These are phyloP conservation scores for Frankliniella intonsa DNA, from an alignment of 2,888 invertebrate genomes.

Conservation along the genomic window DNA sequence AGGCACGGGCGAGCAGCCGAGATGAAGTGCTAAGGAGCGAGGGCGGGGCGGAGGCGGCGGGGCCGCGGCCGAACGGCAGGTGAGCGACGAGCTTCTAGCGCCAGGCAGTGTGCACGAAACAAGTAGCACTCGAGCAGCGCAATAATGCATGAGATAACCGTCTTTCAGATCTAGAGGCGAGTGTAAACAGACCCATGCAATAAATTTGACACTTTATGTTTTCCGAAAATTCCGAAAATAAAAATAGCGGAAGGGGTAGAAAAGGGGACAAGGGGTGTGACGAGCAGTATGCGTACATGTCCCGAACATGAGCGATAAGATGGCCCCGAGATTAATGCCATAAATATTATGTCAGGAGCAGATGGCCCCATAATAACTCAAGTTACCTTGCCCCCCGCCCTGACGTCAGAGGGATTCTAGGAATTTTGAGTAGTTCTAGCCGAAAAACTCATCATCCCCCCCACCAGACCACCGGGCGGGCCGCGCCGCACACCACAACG, in stretches of 20 bases:
- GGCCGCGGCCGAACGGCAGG: not conserved
- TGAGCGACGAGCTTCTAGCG: not conserved
- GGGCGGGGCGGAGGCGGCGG: not conserved
- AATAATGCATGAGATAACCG: too few relatives aligned
- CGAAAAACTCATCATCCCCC: not conserved
- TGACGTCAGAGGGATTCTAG: not conserved
- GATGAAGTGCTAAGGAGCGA: not conserved
- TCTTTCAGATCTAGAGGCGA: too few relatives aligned
- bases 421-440: not conserved
- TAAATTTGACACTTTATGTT: too few relatives aligned
- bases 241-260: too few relatives aligned
- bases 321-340: not conserved
- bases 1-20: too few relatives aligned
- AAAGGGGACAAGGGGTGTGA: too few relatives aligned
- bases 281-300: not conserved
- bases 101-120: too few relatives aligned
- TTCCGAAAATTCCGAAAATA: too few relatives aligned
- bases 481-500: not conserved
- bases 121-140: too few relatives aligned
- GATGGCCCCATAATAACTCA: not conserved
- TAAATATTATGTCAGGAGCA: not conserved
- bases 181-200: too few relatives aligned
- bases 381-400: not conserved
- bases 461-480: not conserved
- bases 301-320: not conserved